Evolutionary conservation across 2,888 invertebrate genomes (phyloP).

Genomic region (Cenopis cana): DNA sequence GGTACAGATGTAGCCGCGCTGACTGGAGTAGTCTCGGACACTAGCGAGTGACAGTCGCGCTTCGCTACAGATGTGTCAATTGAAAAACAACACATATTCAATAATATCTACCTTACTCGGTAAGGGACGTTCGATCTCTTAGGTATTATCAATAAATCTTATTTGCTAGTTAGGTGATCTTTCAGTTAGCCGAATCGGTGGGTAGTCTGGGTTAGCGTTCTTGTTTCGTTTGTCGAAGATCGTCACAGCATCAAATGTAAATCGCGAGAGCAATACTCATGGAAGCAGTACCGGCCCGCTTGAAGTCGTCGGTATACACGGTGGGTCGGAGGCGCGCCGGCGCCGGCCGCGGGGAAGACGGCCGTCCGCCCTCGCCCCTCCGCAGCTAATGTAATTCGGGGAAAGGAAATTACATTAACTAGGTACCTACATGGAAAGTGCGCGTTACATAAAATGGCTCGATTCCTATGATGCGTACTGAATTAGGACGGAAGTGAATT

Average conservation of each 20-base stretch:
- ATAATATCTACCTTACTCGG: slow-evolving; percentile 84
- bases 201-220: slow-evolving; percentile 59
- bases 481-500: slow-evolving; percentile 85
- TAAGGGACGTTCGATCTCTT: slow-evolving; percentile 85
- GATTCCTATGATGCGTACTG: slow-evolving; percentile 84
- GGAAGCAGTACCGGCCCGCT: slow-evolving; percentile 82
- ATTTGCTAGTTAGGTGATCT: slow-evolving; percentile 80
- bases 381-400: slow-evolving; percentile 76
- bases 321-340: slow-evolving; percentile 17
- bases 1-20: slow-evolving; percentile 57
- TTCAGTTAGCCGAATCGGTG: slow-evolving; percentile 76
- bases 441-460: slow-evolving; percentile 85
- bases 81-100: slow-evolving; percentile 78
- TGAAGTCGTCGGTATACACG: slow-evolving; percentile 54
- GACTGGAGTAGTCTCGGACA: slow-evolving; percentile 47
- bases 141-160: slow-evolving; percentile 81
- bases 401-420: slow-evolving; percentile 81
- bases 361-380: slow-evolving; percentile 47
- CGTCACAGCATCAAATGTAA: slow-evolving; percentile 52
- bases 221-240: slow-evolving; percentile 42
- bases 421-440: slow-evolving; percentile 70
- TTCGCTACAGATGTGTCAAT: slow-evolving; percentile 74
- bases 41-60: slow-evolving; percentile 52
- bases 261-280: slow-evolving; percentile 73
- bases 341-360: slow-evolving; percentile 43